These are phyloP conservation scores for Caenorhabditis zanzibari DNA, from an alignment of 2,888 invertebrate genomes.

Conservation along the genomic window DNA sequence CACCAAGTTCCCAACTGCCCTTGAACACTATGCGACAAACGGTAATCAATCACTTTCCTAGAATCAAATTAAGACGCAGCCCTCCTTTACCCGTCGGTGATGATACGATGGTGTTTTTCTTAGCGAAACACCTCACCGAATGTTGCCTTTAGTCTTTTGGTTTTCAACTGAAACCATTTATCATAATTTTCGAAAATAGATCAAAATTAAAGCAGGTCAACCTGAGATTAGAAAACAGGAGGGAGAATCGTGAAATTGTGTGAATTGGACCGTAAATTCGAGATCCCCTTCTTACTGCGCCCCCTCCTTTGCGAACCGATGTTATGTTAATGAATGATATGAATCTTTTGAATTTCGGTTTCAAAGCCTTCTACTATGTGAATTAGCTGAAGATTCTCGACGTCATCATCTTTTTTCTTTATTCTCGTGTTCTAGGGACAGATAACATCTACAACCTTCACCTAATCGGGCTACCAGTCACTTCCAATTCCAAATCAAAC, in stretches of 20 bases:
- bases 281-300: constrained; percentile 4
- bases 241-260: constrained; percentile 47
- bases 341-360: constrained; percentile 32
- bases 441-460: constrained; percentile 54
- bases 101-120: constrained; percentile 48
- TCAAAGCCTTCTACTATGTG: not conserved
- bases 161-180: constrained; percentile 5
- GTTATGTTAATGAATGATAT: constrained; percentile 60
- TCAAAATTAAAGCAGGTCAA: constrained; percentile 54
- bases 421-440: constrained; percentile 29
- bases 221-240: constrained; percentile 48
- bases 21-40: constrained; percentile 59
- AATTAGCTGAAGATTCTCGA: constrained; percentile 28
- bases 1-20: constrained; percentile 48
- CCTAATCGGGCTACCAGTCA: constrained; percentile 31
- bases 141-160: constrained; percentile 25
- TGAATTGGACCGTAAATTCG: constrained; percentile 65
- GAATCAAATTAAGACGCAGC: constrained; percentile 63
- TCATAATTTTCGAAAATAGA: constrained; percentile 6
- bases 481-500: constrained; percentile 30
- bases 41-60: constrained; percentile 68
- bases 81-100: constrained; percentile 32
- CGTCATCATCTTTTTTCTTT: constrained; percentile 37
- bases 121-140: constrained; percentile 23
- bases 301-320: not conserved